Evolutionary conservation across 1,140 invertebrate species (phyloP).

Genomic region (Diachasmimorpha longicaudata): DNA sequence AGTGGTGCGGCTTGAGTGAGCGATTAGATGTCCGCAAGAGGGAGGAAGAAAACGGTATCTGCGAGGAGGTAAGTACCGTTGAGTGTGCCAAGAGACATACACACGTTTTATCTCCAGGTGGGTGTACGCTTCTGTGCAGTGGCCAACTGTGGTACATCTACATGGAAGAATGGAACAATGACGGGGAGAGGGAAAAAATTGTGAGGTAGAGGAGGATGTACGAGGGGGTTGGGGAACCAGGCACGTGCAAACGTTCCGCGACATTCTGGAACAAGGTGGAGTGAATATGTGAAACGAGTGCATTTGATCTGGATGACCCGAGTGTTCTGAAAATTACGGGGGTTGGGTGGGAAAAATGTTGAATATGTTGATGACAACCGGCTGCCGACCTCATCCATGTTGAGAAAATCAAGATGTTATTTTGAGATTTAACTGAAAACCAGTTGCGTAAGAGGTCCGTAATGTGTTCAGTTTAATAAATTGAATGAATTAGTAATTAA

Average conservation of each 20-base stretch:
- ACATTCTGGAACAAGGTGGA: constrained; percentile 5
- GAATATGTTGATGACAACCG: too few relatives aligned
- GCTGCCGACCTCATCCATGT: too few relatives aligned
- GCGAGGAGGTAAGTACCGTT: constrained; percentile 13
- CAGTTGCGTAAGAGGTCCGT: too few relatives aligned
- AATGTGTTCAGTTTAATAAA: too few relatives aligned
- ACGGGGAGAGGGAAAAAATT: not conserved
- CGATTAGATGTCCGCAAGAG: constrained; percentile 14
- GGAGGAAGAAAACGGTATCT: not conserved
- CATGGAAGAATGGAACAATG: not conserved
- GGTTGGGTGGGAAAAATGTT: too few relatives aligned
- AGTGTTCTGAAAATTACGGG: not conserved
- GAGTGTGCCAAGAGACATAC: constrained; percentile 10
- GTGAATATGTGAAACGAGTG: not conserved
- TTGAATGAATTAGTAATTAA: too few relatives aligned
- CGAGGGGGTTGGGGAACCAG: not conserved
- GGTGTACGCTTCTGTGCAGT: constrained; percentile 12
- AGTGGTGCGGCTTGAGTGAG: not conserved
- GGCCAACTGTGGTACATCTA: not conserved
- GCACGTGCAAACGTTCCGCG: constrained; percentile 10
- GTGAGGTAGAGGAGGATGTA: not conserved
- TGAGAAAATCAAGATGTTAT: too few relatives aligned
- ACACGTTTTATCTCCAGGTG: constrained; percentile 1
- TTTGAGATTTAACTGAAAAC: too few relatives aligned
- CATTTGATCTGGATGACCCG: not conserved